Percentiles rank a stretch among this genome's conserved stretches.
Evolutionary conservation across 2,888 invertebrate species (phyloP).

Genomic region (Gonocerus acuteangulatus): DNA sequence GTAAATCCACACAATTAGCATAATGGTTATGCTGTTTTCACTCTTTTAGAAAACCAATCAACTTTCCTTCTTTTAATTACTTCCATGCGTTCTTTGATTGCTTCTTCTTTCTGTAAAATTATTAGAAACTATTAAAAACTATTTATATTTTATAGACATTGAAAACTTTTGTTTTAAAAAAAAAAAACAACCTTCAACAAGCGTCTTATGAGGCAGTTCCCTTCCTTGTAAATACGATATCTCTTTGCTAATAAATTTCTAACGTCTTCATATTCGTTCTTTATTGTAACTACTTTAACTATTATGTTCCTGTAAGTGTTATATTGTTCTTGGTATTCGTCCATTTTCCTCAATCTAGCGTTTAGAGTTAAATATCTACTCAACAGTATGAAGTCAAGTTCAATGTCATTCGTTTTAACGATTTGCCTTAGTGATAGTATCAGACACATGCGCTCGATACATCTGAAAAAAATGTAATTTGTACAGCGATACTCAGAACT

Average conservation of each 20-base stretch:
- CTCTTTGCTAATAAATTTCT: no score
- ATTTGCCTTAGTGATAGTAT: not conserved
- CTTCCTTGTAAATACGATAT: no score
- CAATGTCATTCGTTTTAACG: slow-evolving; percentile 6
- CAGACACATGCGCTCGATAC: not conserved
- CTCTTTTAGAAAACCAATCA: slow-evolving; percentile 6
- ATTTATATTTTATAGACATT: no score
- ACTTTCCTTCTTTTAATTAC: slow-evolving; percentile 5
- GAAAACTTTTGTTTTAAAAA: no score
- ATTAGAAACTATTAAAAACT: no score
- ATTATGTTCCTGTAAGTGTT: no score
- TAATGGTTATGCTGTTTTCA: slow-evolving; percentile 4
- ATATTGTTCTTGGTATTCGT: slow-evolving; percentile 3
- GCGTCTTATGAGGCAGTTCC: no score
- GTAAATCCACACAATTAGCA: no score
- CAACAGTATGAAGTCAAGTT: slow-evolving; percentile 9
- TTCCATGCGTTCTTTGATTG: not conserved
- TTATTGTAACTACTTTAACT: no score
- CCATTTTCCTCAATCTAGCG: slow-evolving; percentile 1
- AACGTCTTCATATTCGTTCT: no score
- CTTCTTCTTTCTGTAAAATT: slow-evolving; percentile 9
- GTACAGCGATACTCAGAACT: no score
- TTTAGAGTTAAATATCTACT: slow-evolving; percentile 12
- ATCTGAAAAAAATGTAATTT: not conserved
- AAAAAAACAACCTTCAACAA: no score